Evolutionary conservation across 2,113 vertebrate species (phyloP).

Genomic region (Oryzias curvinotus): DNA sequence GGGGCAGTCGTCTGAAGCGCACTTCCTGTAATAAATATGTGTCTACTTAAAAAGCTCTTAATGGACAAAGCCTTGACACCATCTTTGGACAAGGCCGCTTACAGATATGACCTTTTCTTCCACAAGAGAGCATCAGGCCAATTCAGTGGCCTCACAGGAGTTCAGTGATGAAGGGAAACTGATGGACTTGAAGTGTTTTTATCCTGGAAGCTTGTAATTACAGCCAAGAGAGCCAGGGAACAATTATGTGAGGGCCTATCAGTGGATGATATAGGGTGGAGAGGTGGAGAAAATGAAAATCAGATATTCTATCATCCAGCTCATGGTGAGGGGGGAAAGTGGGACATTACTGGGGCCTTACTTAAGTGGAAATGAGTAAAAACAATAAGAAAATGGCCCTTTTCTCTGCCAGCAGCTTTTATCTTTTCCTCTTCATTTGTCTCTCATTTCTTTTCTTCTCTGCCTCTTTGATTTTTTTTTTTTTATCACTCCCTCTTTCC

Average conservation of each 20-base stretch:
- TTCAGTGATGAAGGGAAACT: conserved; percentile 43
- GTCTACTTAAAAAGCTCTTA: conserved; percentile 23
- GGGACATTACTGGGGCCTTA: conserved; percentile 3
- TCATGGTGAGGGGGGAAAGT: conserved; percentile 32
- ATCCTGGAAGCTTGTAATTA: conserved; percentile 56
- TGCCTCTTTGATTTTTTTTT: conserved; percentile 1
- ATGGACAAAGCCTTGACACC: conserved; percentile 14
- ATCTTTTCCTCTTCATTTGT: conserved; percentile 40
- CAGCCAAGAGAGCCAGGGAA: conserved; percentile 33
- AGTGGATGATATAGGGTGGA: conserved; percentile 30
- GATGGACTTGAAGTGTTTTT: conserved; percentile 50
- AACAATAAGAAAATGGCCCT: background rate
- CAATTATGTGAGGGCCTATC: conserved; percentile 44
- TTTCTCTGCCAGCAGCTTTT: conserved; percentile 17
- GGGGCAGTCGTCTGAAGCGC: background rate
- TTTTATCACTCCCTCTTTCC: conserved; percentile 5
- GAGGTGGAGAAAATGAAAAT: conserved; percentile 56
- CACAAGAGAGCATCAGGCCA: conserved; percentile 29
- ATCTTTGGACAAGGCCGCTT: conserved; percentile 7
- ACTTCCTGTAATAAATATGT: conserved; percentile 11
- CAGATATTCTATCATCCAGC: conserved; percentile 36
- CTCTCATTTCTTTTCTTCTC: background rate
- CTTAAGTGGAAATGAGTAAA: conserved; percentile 16
- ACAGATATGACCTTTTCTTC: conserved; percentile 24
- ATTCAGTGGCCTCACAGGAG: conserved; percentile 24